Evolutionary conservation across 1,140 invertebrate genomes (phyloP), one percentile per base, ranked within the genome.

Genomic region (Cyclina sinensis): DNA sequence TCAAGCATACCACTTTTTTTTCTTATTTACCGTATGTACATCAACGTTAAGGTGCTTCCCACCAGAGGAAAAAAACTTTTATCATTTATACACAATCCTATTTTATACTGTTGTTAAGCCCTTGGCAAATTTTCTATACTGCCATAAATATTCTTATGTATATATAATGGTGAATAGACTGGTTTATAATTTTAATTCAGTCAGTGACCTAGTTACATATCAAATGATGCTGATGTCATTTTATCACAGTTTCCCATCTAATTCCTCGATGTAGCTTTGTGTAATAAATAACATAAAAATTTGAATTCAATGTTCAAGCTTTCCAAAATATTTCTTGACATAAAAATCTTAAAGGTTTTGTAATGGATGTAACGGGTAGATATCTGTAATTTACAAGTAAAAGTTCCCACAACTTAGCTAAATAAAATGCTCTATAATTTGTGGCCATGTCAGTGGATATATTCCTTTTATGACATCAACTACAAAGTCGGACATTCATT

Each of bases 401-500:
- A 43, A 43, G 43, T 62, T 62, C 18, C 57, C 57, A 62, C 7
- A 27, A 62, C 24, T 62, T 27, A 27, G 1, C 24, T 7, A 27
- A 27, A 62, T 27, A 70, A 70, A 39, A 70, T 70, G 65, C 32
- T 37, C 65, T 1, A 39, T 43, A 43, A 43, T 70, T 70, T 70
- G 32, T 18, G 65, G 24, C 16, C 32, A 1, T 37, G 32, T 39
- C 30, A 32, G 21, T 39, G 32, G 35, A 18, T 70, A 35, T 18
- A 14, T 70, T 70, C 65, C 30, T 37, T 70, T 70, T 70, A 70
- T 27, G 35, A 70, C 27, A 54, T n/a, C 12, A 78, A 78, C 74
- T 30, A 78, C 74, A 78, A 78, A 78, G 74, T 46, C 74, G 30
- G 74, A 35, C 74, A 78, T 78, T 32, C 74, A 78, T 78, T 78